phyloP scores from a whole-genome alignment of 2,113 vertebrate genomes.

The Ancistrus triradiatus region DNA sequence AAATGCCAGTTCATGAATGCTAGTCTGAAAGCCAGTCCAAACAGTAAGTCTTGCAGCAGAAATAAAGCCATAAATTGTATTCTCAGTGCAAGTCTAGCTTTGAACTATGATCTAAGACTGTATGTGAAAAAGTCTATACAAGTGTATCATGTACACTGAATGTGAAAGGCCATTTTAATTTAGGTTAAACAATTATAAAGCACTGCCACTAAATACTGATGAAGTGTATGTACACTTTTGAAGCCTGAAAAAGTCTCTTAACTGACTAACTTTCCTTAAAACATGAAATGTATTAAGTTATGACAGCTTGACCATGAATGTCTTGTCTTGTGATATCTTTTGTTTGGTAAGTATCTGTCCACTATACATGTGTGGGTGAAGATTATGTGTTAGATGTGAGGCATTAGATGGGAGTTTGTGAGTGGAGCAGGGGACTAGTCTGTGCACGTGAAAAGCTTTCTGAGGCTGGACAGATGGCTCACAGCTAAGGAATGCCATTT shows the following conservation, averaged over 20 bases:
- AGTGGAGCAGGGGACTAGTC: constrained; percentile 43
- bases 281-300: too few species aligned
- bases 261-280: too few species aligned
- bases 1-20: constrained; percentile 49
- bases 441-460: constrained; percentile 56
- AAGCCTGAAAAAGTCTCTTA: too few species aligned
- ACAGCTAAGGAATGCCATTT: constrained; percentile 55
- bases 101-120: constrained; percentile 21
- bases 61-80: background rate
- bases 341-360: too few species aligned
- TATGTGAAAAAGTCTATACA: background rate
- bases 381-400: background rate
- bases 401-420: constrained; percentile 36
- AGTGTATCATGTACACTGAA: background rate
- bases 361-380: background rate
- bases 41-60: constrained; percentile 2
- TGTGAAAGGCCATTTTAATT: too few species aligned
- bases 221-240: too few species aligned
- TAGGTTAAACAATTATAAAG: too few species aligned
- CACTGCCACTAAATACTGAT: too few species aligned
- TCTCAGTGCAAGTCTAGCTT: background rate
- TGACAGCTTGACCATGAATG: too few species aligned
- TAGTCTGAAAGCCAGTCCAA: constrained; percentile 45
- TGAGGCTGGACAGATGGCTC: constrained; percentile 44
- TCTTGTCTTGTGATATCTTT: too few species aligned